Percentiles rank a stretch among this genome's conserved stretches.
phyloP scores from a whole-genome alignment of 2,113 vertebrate species.

The Oncorhynchus masou region DNA sequence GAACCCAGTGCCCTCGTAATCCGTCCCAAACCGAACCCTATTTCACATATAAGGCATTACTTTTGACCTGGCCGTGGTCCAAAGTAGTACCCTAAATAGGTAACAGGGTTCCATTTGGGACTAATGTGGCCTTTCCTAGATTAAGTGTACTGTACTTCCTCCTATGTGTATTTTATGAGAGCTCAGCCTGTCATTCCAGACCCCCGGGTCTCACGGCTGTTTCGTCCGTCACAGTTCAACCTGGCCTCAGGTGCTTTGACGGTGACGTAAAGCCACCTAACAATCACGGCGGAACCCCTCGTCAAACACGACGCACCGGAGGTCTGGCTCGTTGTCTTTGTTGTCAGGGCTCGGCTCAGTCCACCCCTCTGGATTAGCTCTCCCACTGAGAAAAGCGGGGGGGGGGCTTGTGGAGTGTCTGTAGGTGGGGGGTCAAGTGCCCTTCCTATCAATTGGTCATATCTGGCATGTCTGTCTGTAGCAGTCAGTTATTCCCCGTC shows the following conservation, averaged over 20 bases:
- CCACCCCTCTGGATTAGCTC: neutral
- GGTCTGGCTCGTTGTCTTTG: neutral
- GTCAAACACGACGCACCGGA: neutral
- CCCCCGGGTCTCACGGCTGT: neutral
- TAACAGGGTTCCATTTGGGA: no score
- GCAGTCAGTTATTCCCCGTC: neutral
- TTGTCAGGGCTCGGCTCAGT: neutral
- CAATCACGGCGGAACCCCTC: neutral
- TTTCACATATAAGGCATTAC: no score
- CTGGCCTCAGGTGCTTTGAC: slow-evolving; percentile 13
- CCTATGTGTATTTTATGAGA: neutral
- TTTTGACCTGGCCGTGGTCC: no score
- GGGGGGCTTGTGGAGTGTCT: no score
- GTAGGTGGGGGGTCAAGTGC: neutral
- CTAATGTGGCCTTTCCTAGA: no score
- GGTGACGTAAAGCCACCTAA: slow-evolving; percentile 11
- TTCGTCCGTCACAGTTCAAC: slow-evolving; percentile 2
- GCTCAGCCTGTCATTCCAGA: neutral
- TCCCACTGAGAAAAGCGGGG: neutral
- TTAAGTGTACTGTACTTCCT: no score
- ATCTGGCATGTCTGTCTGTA: neutral
- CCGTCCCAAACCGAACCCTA: no score
- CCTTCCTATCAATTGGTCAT: neutral
- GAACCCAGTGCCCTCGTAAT: neutral
- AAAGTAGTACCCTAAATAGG: no score